Evolutionary conservation across 2,888 invertebrate genomes (phyloP).

Genomic region (Leptopterna dolabrata): DNA sequence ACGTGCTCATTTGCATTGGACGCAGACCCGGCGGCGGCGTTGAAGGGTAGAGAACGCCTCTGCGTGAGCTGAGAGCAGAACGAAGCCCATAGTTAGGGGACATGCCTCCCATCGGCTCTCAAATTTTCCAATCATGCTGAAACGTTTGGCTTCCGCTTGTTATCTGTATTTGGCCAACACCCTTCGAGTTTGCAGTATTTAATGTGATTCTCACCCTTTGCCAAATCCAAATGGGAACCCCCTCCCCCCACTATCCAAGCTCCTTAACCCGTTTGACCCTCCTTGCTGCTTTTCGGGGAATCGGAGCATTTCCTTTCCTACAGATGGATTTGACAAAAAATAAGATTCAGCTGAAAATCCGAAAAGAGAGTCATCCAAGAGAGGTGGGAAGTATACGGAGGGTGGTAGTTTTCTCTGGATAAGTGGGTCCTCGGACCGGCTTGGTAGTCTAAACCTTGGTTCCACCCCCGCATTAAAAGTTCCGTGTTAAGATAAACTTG

Average conservation of each 20-base stretch:
- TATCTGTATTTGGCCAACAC: conserved; percentile 51
- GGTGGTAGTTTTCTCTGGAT: conserved; percentile 25
- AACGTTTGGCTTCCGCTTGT: conserved; percentile 44
- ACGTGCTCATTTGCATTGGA: conserved; percentile 5
- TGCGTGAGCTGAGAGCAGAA: not conserved
- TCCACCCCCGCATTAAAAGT: conserved; percentile 38
- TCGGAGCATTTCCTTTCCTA: not conserved
- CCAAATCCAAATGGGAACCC: conserved; percentile 10
- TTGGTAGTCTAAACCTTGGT: not conserved
- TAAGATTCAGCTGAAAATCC: conserved; percentile 31
- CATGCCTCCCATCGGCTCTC: not conserved
- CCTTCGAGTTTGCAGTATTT: conserved; percentile 44
- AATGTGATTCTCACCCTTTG: conserved; percentile 49
- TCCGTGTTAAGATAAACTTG: conserved; percentile 43
- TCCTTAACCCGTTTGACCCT: not conserved
- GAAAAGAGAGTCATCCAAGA: not conserved
- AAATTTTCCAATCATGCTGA: conserved; percentile 36
- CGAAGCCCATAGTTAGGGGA: not conserved
- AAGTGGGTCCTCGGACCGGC: not conserved
- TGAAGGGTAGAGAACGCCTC: not conserved
- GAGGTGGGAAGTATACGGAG: not conserved
- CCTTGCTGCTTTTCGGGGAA: not conserved
- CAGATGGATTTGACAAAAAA: conserved; percentile 54
- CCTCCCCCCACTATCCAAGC: conserved; percentile 13
- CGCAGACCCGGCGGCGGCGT: not conserved